Base-by-base conservation (phyloP, 2,888 invertebrate species). In the Chloromyia formosa region DNA sequence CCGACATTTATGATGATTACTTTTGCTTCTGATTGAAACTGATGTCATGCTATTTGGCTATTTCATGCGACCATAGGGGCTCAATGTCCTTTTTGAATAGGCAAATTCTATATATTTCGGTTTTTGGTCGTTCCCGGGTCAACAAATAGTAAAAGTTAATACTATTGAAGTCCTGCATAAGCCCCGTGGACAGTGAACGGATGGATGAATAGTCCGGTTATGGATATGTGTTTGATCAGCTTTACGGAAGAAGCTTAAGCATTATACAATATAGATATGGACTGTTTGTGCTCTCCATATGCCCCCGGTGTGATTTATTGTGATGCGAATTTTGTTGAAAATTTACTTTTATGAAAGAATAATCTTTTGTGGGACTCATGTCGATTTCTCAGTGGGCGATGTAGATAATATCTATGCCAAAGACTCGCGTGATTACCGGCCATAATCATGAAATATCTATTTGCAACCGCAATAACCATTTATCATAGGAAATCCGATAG, bases 31-130 rank as follows among this genome's bases (percentile, higher is more conserved):
- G 66, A 66, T 66, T 66, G 66, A 66, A 35, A 66, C 49, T 66
- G 66, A 66, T 66, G 66, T 20, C 66, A 66, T 66, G 66, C 66
- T 14, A 66, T 66, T 66, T 49, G 66, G 66, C 45, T 45, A 66
- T 66, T 35, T 66, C 27, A 66, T 66, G 66, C 1, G 62, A 62
- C 27, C 27, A 35, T 35, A 2, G 7, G 5, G n/a, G 35, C 40
- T 62, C 62, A 62, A 42, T 62, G 40, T 9, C 23, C 14, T 23
- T 35, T 49, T 49, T n/a, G 49, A 49, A 49, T 49, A 49, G 49
- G 49, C 49, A 49, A 49, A 49, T 49, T 10, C 49, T 49, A n/a
- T n/a, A 49, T 49, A 12, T 2, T 49, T 2, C 10, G 3, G 12
- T 49, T 3, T 49, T 49, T 49, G 4, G 27, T 35, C 27, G 7